These are phyloP conservation scores for Sericinus montela DNA, from an alignment of 2,888 invertebrate species.

Conservation along the genomic window DNA sequence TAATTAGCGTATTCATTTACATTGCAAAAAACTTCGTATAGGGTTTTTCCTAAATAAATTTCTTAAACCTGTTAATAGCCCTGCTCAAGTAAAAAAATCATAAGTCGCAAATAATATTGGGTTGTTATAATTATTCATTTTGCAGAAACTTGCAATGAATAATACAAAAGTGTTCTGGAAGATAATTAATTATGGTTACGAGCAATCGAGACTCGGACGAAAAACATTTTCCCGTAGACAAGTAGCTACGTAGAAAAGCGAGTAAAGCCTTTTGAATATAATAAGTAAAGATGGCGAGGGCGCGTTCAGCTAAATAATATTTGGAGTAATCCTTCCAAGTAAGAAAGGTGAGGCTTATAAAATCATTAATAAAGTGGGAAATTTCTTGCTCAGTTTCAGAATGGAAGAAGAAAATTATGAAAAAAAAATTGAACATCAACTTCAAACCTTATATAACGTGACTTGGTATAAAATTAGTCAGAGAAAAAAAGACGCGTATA, in stretches of 20 bases:
- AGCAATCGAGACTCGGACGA: not conserved
- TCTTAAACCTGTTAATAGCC: no score
- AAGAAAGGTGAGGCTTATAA: no score
- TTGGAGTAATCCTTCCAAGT: not conserved
- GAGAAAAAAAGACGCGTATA: no score
- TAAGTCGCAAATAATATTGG: not conserved
- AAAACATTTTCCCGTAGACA: slow-evolving; percentile 3
- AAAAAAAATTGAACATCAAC: no score
- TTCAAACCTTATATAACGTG: no score
- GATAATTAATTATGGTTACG: slow-evolving; percentile 8
- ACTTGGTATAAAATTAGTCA: no score
- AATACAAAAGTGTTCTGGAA: not conserved
- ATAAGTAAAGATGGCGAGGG: not conserved
- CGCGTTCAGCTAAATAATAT: not conserved
- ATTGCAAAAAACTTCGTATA: no score
- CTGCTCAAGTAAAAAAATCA: not conserved
- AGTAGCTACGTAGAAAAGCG: not conserved
- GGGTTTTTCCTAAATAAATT: no score
- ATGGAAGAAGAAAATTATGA: no score
- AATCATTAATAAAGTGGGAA: no score
- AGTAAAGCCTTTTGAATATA: not conserved
- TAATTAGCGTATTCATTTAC: no score
- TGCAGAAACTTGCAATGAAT: not conserved
- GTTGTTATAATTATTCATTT: not conserved
- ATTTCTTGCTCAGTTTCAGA: no score